Conservation (phyloP, 2,113 vertebrate genomes). For the Tautogolabrus adspersus region DNA sequence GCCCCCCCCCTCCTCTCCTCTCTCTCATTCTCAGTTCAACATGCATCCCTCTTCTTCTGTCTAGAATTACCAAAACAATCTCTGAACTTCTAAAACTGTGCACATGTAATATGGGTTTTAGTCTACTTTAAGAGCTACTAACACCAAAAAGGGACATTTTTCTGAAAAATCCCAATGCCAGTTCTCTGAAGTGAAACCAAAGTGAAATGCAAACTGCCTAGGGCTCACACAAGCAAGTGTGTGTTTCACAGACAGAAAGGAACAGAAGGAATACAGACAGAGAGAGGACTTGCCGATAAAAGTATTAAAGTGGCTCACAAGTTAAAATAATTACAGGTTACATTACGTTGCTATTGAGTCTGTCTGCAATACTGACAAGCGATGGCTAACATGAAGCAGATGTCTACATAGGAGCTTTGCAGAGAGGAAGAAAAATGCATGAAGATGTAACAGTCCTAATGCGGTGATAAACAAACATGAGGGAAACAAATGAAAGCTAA, state of each 20-base stretch:
- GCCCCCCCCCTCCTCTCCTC: neutral
- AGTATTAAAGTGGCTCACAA: constrained; percentile 32
- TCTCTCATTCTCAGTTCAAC: neutral
- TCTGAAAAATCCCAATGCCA: constrained; percentile 4
- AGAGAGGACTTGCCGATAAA: constrained; percentile 47
- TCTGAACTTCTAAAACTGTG: constrained; percentile 14
- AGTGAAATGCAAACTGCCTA: constrained; percentile 14
- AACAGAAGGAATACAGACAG: constrained; percentile 7
- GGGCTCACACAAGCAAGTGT: neutral
- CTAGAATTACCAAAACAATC: constrained; percentile 10
- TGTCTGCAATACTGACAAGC: constrained; percentile 50
- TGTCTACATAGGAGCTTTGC: constrained; percentile 56
- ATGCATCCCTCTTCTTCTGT: neutral
- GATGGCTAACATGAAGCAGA: constrained; percentile 73
- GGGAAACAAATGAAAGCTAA: constrained; percentile 14
- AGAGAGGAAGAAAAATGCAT: constrained; percentile 46
- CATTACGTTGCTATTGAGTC: constrained; percentile 33
- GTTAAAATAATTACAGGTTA: constrained; percentile 73
- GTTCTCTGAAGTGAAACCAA: constrained; percentile 1
- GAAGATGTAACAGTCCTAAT: constrained; percentile 22
- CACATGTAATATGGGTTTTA: neutral
- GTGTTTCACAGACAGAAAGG: neutral
- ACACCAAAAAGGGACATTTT: neutral
- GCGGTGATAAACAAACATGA: constrained; percentile 56
- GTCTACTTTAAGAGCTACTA: constrained; percentile 27